A percentile compares a stretch with the other conserved stretches of the same genome.
These are phyloP conservation scores for Sylvilagus bachmani DNA, from an alignment of 2,113 vertebrate genomes.

Conservation along the genomic window DNA sequence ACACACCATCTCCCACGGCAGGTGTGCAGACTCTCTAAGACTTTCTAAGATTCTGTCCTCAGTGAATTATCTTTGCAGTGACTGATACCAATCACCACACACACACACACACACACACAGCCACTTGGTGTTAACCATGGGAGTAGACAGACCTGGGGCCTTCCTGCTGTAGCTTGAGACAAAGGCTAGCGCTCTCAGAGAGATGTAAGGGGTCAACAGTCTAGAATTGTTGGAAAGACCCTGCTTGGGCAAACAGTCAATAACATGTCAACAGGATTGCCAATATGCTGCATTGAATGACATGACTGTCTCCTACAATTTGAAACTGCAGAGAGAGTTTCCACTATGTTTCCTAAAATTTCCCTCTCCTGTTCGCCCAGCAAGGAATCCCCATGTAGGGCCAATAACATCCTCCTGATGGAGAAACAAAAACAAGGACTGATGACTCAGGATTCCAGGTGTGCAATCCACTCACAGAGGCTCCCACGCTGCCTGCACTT, in stretches of 20 bases:
- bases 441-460: slow-evolving; percentile 41
- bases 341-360: neutral
- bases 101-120: neutral
- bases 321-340: neutral
- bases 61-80: neutral
- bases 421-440: slow-evolving; percentile 66
- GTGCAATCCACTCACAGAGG: slow-evolving; percentile 14
- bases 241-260: neutral
- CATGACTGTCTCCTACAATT: neutral
- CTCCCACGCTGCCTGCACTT: neutral
- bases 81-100: neutral
- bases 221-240: neutral
- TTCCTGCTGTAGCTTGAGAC: neutral
- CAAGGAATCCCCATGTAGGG: neutral
- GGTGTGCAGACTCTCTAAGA: neutral
- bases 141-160: neutral
- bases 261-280: neutral
- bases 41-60: neutral
- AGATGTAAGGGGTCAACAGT: neutral
- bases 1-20: no score
- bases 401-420: neutral
- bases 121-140: neutral
- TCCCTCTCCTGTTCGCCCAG: neutral
- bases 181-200: neutral
- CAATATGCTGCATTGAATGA: neutral